These are phyloP conservation scores for Zaprionus nigranus DNA, from an alignment of 1,140 invertebrate genomes.

Conservation along the genomic window DNA sequence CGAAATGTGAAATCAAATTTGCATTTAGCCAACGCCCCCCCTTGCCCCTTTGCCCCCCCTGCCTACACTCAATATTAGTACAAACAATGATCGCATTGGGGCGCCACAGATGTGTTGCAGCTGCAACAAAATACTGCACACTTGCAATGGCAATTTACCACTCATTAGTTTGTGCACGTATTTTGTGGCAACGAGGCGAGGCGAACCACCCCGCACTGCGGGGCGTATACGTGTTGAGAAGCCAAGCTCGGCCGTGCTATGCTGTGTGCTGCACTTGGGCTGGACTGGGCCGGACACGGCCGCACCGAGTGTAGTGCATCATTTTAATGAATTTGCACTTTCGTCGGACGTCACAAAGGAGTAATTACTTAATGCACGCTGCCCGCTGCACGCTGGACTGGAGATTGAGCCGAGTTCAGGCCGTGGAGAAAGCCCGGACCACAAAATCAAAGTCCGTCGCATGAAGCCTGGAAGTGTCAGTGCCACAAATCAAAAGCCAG, in stretches of 20 bases:
- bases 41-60: neutral
- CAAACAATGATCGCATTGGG: conserved; percentile 7
- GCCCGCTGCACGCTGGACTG: neutral
- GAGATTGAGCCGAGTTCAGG: conserved; percentile 2
- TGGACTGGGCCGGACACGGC: too few relatives aligned
- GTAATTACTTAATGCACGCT: conserved; percentile 76
- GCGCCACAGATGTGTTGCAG: neutral
- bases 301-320: conserved; percentile 43
- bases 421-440: conserved; percentile 24
- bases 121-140: conserved; percentile 27
- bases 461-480: conserved; percentile 35
- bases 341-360: conserved; percentile 67
- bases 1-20: conserved; percentile 22
- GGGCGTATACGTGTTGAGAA: conserved; percentile 26
- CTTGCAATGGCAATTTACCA: conserved; percentile 13
- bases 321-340: conserved; percentile 78
- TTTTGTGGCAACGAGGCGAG: neutral
- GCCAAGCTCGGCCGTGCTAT: too few relatives aligned
- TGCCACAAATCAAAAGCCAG: conserved; percentile 59
- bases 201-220: neutral
- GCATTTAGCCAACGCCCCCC: neutral
- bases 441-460: conserved; percentile 72
- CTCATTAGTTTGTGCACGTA: conserved; percentile 26
- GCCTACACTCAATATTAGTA: neutral
- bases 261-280: too few relatives aligned